Percentiles rank a stretch among this genome's conserved stretches.
These are phyloP conservation scores for Clarias platycephalus DNA, from an alignment of 2,797 vertebrate species.

Conservation along the genomic window DNA sequence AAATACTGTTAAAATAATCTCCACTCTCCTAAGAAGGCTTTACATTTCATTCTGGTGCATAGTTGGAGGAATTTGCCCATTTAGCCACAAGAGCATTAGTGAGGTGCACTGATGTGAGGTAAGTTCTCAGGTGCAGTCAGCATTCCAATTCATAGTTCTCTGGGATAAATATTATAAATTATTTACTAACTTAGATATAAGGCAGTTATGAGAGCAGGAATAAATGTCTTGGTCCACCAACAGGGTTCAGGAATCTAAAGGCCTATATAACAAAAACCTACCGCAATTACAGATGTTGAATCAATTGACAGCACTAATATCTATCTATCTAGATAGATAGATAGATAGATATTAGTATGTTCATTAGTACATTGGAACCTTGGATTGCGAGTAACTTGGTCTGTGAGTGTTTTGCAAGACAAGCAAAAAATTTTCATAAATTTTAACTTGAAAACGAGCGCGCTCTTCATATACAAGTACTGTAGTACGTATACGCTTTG, in stretches of 20 bases:
- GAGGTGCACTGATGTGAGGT: not conserved
- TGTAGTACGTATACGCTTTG: too few relatives aligned
- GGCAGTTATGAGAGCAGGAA: not conserved
- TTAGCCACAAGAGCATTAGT: not conserved
- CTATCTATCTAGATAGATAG: too few relatives aligned
- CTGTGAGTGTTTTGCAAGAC: too few relatives aligned
- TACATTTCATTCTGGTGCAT: not conserved
- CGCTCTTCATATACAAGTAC: too few relatives aligned
- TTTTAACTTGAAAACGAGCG: too few relatives aligned
- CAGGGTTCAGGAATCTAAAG: not conserved
- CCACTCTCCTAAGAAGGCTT: not conserved
- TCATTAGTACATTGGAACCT: too few relatives aligned
- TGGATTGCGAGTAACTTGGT: too few relatives aligned
- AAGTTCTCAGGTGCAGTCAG: not conserved
- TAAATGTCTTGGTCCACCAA: not conserved
- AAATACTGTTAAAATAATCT: not conserved
- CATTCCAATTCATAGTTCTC: not conserved
- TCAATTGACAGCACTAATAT: too few relatives aligned
- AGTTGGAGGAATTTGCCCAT: not conserved
- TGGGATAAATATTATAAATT: not conserved
- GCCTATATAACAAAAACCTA: not conserved
- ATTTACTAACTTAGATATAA: not conserved
- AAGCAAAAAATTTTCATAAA: too few relatives aligned
- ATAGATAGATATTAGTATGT: too few relatives aligned
- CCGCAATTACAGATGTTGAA: too few relatives aligned